These are phyloP conservation scores for Crenichthys baileyi DNA, from an alignment of 2,797 vertebrate genomes.

Conservation along the genomic window DNA sequence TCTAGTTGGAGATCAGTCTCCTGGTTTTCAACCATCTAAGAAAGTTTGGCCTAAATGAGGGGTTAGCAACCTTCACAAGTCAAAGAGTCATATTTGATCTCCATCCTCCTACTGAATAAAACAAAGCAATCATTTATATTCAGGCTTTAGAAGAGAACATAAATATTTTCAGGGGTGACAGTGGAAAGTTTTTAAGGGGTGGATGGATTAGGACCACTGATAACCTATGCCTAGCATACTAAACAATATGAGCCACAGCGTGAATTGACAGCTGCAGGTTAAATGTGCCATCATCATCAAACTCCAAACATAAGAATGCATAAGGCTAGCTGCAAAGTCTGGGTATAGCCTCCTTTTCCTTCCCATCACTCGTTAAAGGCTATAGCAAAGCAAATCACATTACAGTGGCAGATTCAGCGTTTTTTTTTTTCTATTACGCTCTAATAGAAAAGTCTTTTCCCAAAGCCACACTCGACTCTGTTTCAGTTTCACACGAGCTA, in stretches of 20 bases:
- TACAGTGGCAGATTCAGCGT: not conserved
- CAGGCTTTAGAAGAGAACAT: no score
- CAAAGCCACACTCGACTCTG: not conserved
- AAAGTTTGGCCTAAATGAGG: not conserved
- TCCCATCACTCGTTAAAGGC: not conserved
- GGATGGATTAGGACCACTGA: not conserved
- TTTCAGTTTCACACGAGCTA: not conserved
- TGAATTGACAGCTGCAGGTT: not conserved
- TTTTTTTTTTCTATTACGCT: not conserved
- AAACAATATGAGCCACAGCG: not conserved
- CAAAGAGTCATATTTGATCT: not conserved
- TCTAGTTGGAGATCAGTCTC: not conserved
- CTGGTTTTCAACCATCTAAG: not conserved
- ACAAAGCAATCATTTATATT: no score
- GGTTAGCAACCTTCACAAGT: not conserved
- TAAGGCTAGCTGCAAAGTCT: not conserved
- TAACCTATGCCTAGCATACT: not conserved
- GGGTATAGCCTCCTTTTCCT: not conserved
- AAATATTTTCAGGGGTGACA: no score
- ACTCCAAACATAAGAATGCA: not conserved
- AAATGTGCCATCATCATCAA: not conserved
- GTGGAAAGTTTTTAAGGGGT: no score
- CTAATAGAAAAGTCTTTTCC: not conserved
- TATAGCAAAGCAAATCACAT: not conserved
- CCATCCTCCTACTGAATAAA: not conserved